phyloP scores from a whole-genome alignment of 2,113 vertebrate genomes.

The Acanthochromis polyacanthus region DNA sequence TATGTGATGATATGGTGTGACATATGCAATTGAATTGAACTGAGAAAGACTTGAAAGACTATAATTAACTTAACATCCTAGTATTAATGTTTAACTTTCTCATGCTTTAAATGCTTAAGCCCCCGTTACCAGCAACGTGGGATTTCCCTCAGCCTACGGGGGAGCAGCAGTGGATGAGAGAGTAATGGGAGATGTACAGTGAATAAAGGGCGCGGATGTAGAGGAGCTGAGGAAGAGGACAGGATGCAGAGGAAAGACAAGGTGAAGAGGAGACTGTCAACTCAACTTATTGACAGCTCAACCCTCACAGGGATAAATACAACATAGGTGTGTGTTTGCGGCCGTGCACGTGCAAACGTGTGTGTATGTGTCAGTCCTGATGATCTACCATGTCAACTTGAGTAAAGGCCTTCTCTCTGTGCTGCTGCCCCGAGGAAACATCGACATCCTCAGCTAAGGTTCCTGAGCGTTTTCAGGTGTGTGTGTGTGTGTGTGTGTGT shows the following conservation, averaged over 20 bases:
- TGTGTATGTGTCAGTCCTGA: slow-evolving; percentile 56
- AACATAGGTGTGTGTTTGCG: slow-evolving; percentile 14
- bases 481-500: slow-evolving; percentile 9
- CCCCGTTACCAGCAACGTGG: not conserved
- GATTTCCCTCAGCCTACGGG: not conserved
- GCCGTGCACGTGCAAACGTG: not conserved
- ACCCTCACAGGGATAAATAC: slow-evolving; percentile 59
- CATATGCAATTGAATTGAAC: no score
- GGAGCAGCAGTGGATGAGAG: not conserved
- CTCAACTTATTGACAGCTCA: slow-evolving; percentile 71
- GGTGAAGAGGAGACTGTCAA: slow-evolving; percentile 69
- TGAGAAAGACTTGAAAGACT: slow-evolving; percentile 4
- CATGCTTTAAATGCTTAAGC: slow-evolving; percentile 16
- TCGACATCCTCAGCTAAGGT: slow-evolving; percentile 56
- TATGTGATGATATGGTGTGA: no score
- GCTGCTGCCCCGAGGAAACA: slow-evolving; percentile 58
- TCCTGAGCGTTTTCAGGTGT: slow-evolving; percentile 8
- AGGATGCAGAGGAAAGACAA: slow-evolving; percentile 39
- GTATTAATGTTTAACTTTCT: slow-evolving; percentile 4
- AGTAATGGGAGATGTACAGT: not conserved
- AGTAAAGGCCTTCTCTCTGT: slow-evolving; percentile 65
- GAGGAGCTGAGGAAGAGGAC: slow-evolving; percentile 43
- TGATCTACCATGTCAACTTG: slow-evolving; percentile 69
- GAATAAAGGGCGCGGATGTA: slow-evolving; percentile 20
- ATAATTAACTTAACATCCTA: slow-evolving; percentile 15